phyloP scores from a whole-genome alignment of 2,113 vertebrate genomes.

The Ia io region DNA sequence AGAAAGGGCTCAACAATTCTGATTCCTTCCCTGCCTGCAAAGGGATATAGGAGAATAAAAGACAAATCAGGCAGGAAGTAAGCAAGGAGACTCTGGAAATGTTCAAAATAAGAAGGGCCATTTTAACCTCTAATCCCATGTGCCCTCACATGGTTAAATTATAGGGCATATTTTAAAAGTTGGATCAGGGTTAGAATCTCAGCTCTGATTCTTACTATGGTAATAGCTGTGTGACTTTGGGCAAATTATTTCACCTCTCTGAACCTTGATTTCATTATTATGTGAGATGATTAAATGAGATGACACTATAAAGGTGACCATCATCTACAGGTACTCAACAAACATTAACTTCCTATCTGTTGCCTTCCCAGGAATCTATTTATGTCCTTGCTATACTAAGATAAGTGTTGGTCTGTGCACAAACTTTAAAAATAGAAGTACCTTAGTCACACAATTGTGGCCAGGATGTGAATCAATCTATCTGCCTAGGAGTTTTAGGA shows the following conservation, averaged over 20 bases:
- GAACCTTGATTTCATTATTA: background rate
- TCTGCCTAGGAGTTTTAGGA: background rate
- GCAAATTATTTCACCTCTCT: background rate
- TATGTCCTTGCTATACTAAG: background rate
- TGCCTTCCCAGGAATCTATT: background rate
- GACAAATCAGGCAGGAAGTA: background rate
- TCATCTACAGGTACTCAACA: background rate
- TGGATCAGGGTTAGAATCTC: background rate
- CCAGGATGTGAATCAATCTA: background rate
- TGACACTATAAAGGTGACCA: background rate
- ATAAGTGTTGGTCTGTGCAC: background rate
- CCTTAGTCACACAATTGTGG: conserved; percentile 33
- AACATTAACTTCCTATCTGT: background rate
- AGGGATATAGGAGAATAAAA: background rate
- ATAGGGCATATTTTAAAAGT: background rate
- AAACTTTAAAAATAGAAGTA: conserved; percentile 30
- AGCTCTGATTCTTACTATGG: background rate
- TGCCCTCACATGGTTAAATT: background rate
- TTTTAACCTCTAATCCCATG: background rate
- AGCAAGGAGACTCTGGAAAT: background rate
- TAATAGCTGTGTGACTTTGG: background rate
- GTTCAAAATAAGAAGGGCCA: background rate
- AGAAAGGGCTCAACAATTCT: background rate
- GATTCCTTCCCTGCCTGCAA: background rate
- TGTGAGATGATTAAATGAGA: background rate